Conservation (phyloP, 2,888 invertebrate species). For the Alcis repandata region DNA sequence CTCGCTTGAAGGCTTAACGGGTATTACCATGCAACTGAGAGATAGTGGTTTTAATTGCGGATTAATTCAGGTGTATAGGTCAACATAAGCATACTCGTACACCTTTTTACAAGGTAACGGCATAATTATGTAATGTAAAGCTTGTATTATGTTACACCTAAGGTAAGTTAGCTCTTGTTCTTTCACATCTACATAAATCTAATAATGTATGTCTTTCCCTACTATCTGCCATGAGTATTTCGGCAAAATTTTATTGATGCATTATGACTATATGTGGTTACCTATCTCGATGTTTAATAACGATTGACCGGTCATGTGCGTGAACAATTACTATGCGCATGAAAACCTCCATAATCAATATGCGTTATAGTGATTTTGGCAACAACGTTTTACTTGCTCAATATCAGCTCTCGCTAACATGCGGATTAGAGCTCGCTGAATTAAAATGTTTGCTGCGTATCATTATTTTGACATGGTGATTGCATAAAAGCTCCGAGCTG, state of each 20-base stretch:
- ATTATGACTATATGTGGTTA: slow-evolving; percentile 29
- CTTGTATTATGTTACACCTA: background rate
- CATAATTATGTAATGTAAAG: background rate
- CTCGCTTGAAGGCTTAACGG: slow-evolving; percentile 7
- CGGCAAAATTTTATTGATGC: slow-evolving; percentile 7
- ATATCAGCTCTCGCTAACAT: background rate
- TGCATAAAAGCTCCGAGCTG: background rate
- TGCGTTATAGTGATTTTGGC: slow-evolving; percentile 12
- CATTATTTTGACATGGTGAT: background rate
- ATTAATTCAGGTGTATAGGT: slow-evolving; percentile 14
- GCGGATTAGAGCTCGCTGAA: background rate
- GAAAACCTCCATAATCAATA: slow-evolving; percentile 20
- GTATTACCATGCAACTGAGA: slow-evolving; percentile 9
- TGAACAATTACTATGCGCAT: slow-evolving; percentile 54
- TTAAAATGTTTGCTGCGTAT: background rate
- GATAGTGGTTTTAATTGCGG: slow-evolving; percentile 13
- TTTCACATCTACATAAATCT: no score
- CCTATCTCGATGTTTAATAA: slow-evolving; percentile 41
- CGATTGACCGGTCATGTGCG: slow-evolving; percentile 57
- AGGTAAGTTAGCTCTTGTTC: no score
- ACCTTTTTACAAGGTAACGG: background rate
- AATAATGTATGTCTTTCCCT: background rate
- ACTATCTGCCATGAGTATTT: background rate
- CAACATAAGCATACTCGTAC: slow-evolving; percentile 12
- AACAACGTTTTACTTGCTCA: background rate